A percentile compares a stretch with the other conserved stretches of the same genome.
Conservation (phyloP, 2,797 vertebrate species). For the Sciaenops ocellatus region DNA sequence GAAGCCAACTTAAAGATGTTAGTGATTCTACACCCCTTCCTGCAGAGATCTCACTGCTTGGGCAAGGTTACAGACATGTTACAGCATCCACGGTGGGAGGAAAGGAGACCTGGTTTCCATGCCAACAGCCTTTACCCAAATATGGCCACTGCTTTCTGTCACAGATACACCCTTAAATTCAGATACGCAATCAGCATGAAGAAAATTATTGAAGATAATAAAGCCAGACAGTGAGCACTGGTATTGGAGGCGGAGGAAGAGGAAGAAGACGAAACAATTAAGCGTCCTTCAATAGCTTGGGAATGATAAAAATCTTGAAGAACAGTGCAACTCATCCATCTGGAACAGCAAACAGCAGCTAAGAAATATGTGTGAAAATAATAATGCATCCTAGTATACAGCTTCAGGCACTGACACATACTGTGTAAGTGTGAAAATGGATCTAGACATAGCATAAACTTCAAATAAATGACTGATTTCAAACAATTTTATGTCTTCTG, state of each 20-base stretch:
- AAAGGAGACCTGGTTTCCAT: constrained; percentile 76
- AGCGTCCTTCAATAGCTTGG: constrained; percentile 4
- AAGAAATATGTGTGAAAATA: constrained; percentile 3
- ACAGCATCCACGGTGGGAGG: constrained; percentile 63
- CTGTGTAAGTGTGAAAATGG: constrained; percentile 11
- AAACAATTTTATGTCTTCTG: constrained; percentile 1
- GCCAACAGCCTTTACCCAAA: constrained; percentile 84
- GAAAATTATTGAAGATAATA: constrained; percentile 75
- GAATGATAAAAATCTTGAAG: constrained; percentile 26
- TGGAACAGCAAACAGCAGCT: constrained; percentile 20
- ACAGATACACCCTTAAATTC: constrained; percentile 82
- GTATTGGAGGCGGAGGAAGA: constrained; percentile 17
- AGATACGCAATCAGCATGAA: constrained; percentile 77
- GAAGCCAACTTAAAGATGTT: constrained; percentile 18
- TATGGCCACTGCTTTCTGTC: constrained; percentile 71
- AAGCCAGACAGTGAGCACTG: constrained; percentile 72
- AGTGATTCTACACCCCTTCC: constrained; percentile 47
- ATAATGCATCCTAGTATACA: not conserved
- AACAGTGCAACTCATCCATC: constrained; percentile 10
- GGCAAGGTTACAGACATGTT: constrained; percentile 72
- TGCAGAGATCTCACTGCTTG: constrained; percentile 34
- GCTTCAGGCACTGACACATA: constrained; percentile 22
- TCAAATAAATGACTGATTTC: constrained; percentile 30
- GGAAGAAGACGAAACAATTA: not conserved
- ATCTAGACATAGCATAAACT: constrained; percentile 21